Evolutionary conservation across 37 sponge, comb jelly and placozoan species (phyloP).

Genomic region (Beroe forskalii): DNA sequence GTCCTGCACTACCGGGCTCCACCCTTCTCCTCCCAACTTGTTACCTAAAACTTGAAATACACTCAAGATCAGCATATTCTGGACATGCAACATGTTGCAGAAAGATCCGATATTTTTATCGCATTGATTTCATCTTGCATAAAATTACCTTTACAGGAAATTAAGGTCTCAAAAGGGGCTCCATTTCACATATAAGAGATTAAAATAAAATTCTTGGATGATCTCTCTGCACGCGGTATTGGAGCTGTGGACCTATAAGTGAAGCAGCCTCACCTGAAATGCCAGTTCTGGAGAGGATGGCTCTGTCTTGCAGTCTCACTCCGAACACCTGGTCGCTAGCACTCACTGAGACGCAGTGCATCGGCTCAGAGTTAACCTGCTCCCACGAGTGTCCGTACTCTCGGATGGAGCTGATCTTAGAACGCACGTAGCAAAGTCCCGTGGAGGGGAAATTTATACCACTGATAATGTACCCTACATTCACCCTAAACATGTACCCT

Average conservation of each 20-base stretch:
- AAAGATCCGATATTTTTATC: too few relatives aligned
- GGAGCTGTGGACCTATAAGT: too few relatives aligned
- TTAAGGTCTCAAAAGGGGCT: too few relatives aligned
- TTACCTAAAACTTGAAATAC: constrained; percentile 3
- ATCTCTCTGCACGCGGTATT: too few relatives aligned
- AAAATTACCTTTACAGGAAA: too few relatives aligned
- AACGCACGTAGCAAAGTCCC: background rate
- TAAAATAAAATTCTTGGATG: too few relatives aligned
- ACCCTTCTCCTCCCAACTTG: background rate
- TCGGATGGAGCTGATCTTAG: background rate
- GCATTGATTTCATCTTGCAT: too few relatives aligned
- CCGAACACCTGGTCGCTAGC: constrained; percentile 31
- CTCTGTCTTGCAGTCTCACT: background rate
- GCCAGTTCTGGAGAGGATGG: background rate
- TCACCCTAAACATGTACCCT: too few relatives aligned
- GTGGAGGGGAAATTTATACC: background rate
- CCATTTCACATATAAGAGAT: too few relatives aligned
- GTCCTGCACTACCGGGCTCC: background rate
- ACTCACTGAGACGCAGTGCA: background rate
- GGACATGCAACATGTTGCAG: too few relatives aligned
- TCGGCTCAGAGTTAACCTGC: background rate
- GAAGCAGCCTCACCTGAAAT: constrained; percentile 10
- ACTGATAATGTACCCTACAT: too few relatives aligned
- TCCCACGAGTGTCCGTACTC: constrained; percentile 20
- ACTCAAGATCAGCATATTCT: too few relatives aligned